phyloP scores from a whole-genome alignment of 2,888 invertebrate species.

The Sesia bembeciformis region DNA sequence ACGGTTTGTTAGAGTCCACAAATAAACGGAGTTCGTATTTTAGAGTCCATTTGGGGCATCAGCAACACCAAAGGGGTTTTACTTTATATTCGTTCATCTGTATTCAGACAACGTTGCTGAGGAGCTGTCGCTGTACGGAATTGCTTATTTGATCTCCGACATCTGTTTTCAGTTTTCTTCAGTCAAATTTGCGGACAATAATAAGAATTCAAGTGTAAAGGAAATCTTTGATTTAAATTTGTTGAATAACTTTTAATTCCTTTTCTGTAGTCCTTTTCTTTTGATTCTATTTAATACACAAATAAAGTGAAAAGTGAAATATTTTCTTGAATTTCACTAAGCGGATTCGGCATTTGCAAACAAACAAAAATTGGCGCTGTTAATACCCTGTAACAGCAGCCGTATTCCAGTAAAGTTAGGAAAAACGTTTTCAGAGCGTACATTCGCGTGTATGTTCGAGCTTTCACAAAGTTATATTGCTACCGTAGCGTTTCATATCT shows the following conservation, averaged over 20 bases:
- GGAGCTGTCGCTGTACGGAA: slow-evolving; percentile 36
- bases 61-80: slow-evolving; percentile 27
- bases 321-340: slow-evolving; percentile 19
- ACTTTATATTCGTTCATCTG: slow-evolving; percentile 49
- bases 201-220: no score
- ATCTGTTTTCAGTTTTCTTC: slow-evolving; percentile 23
- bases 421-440: slow-evolving; percentile 22
- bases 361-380: neutral
- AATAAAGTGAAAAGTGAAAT: slow-evolving; percentile 17
- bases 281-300: no score
- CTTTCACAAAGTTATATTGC: slow-evolving; percentile 23
- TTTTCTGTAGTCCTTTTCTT: no score
- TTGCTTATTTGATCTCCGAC: slow-evolving; percentile 41
- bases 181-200: slow-evolving; percentile 5
- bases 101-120: slow-evolving; percentile 33
- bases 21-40: slow-evolving; percentile 32
- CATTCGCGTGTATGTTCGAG: slow-evolving; percentile 11
- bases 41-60: slow-evolving; percentile 33
- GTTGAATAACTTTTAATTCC: no score
- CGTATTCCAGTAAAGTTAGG: slow-evolving; percentile 19
- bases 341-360: slow-evolving; percentile 27
- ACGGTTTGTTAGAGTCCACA: slow-evolving; percentile 1
- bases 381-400: slow-evolving; percentile 15
- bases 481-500: neutral
- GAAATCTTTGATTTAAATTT: no score